These are phyloP conservation scores for Andrena minutula DNA, from an alignment of 2,888 invertebrate genomes.

Conservation along the genomic window DNA sequence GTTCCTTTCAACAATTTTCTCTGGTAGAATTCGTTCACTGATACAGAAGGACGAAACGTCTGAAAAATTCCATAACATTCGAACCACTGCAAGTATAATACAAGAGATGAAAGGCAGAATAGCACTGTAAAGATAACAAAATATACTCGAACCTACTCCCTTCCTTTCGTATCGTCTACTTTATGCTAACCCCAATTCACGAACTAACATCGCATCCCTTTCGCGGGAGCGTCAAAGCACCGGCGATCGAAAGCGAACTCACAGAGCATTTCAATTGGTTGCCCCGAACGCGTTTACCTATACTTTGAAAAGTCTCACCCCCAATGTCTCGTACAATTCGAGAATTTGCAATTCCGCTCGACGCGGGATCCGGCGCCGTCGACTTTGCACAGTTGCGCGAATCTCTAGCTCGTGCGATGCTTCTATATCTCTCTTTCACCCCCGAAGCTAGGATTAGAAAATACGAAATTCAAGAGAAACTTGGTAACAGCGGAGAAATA, in stretches of 20 bases:
- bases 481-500: background rate
- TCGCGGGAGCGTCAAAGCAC: constrained; percentile 23
- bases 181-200: constrained; percentile 62
- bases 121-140: constrained; percentile 49
- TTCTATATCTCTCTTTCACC: constrained; percentile 27
- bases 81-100: constrained; percentile 11
- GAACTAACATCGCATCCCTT: constrained; percentile 52
- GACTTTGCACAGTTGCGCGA: constrained; percentile 21
- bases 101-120: constrained; percentile 24
- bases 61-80: constrained; percentile 32
- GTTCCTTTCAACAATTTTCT: background rate
- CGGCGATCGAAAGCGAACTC: constrained; percentile 56
- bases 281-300: constrained; percentile 51
- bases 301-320: constrained; percentile 53
- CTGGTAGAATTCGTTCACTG: background rate
- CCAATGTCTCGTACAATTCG: constrained; percentile 40
- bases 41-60: constrained; percentile 25
- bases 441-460: constrained; percentile 30
- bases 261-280: constrained; percentile 73
- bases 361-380: constrained; percentile 51
- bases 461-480: constrained; percentile 20
- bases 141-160: constrained; percentile 62
- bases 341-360: constrained; percentile 77
- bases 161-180: constrained; percentile 59
- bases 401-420: constrained; percentile 14